Evolutionary conservation across 2,888 invertebrate genomes (phyloP).

Genomic region (Drosophila paramelanica): DNA sequence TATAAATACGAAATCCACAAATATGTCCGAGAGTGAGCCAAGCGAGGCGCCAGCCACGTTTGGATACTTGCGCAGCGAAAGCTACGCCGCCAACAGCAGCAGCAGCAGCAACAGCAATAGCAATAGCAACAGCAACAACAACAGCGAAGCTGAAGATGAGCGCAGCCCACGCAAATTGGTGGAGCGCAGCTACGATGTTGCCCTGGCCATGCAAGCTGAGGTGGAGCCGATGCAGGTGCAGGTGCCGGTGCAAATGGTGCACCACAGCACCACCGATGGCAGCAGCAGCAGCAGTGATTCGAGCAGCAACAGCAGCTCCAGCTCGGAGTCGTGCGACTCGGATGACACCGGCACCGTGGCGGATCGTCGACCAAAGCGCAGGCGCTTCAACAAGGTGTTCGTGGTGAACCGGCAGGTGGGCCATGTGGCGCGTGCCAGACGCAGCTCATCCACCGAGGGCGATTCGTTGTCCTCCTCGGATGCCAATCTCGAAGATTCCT

Average conservation of each 20-base stretch:
- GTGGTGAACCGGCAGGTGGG: slow-evolving; percentile 87
- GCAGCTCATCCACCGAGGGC: slow-evolving; percentile 87
- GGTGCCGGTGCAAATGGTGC: slow-evolving; percentile 28
- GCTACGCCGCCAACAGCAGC: slow-evolving; percentile 57
- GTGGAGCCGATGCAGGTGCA: not conserved
- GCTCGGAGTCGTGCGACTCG: slow-evolving; percentile 85
- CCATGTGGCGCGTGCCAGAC: slow-evolving; percentile 39
- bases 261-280: slow-evolving; percentile 64
- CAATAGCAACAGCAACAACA: slow-evolving; percentile 41
- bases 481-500: slow-evolving; percentile 86
- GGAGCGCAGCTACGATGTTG: slow-evolving; percentile 82
- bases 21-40: slow-evolving; percentile 49
- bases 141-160: slow-evolving; percentile 47
- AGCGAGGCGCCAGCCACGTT: slow-evolving; percentile 19
- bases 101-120: slow-evolving; percentile 39
- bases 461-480: slow-evolving; percentile 87
- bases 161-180: slow-evolving; percentile 63
- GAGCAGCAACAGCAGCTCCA: slow-evolving; percentile 82
- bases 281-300: slow-evolving; percentile 80
- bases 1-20: slow-evolving; percentile 38
- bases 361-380: slow-evolving; percentile 86
- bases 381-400: slow-evolving; percentile 88
- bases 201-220: slow-evolving; percentile 48
- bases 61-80: slow-evolving; percentile 68
- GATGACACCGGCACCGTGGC: slow-evolving; percentile 87